phyloP scores from a whole-genome alignment of 2,888 invertebrate genomes.

The Mamestra brassicae region DNA sequence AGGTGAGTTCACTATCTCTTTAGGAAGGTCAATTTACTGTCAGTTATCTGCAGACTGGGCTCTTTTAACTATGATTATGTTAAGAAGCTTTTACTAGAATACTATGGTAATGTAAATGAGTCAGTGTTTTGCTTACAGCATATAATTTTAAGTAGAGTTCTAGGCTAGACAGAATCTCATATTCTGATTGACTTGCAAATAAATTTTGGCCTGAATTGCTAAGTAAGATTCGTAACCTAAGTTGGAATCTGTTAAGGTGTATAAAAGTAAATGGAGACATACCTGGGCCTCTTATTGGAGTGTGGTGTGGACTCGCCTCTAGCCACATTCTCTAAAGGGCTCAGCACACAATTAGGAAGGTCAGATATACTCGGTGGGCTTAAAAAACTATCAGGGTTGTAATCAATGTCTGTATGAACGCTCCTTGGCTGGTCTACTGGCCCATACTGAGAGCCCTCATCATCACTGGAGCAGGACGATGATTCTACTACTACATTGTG shows the following conservation, averaged over 20 bases:
- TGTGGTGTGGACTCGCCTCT: slow-evolving; percentile 88
- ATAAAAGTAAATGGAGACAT: slow-evolving; percentile 31
- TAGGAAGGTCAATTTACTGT: slow-evolving; percentile 55
- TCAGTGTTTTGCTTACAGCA: slow-evolving; percentile 36
- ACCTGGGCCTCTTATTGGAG: slow-evolving; percentile 88
- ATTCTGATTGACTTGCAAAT: slow-evolving; percentile 48
- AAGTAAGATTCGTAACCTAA: slow-evolving; percentile 10
- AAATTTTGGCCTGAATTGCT: slow-evolving; percentile 24
- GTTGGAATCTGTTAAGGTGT: slow-evolving; percentile 13
- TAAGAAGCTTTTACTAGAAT: neutral
- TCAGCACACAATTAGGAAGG: slow-evolving; percentile 84
- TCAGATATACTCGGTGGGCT: slow-evolving; percentile 88
- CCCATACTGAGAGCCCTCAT: slow-evolving; percentile 81
- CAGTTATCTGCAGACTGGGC: slow-evolving; percentile 20
- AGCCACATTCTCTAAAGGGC: slow-evolving; percentile 88
- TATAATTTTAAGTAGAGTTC: slow-evolving; percentile 30
- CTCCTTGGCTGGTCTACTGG: slow-evolving; percentile 82
- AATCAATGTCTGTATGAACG: slow-evolving; percentile 85
- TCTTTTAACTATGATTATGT: slow-evolving; percentile 3
- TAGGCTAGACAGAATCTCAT: slow-evolving; percentile 21
- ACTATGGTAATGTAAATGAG: slow-evolving; percentile 15
- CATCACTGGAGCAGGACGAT: slow-evolving; percentile 87
- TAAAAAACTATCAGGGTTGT: slow-evolving; percentile 87
- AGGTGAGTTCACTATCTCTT: slow-evolving; percentile 52
- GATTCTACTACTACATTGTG: slow-evolving; percentile 87